A percentile compares a stretch with the other conserved stretches of the same genome.
phyloP scores from a whole-genome alignment of 2,888 invertebrate genomes.

The Drosophila setosimentum region DNA sequence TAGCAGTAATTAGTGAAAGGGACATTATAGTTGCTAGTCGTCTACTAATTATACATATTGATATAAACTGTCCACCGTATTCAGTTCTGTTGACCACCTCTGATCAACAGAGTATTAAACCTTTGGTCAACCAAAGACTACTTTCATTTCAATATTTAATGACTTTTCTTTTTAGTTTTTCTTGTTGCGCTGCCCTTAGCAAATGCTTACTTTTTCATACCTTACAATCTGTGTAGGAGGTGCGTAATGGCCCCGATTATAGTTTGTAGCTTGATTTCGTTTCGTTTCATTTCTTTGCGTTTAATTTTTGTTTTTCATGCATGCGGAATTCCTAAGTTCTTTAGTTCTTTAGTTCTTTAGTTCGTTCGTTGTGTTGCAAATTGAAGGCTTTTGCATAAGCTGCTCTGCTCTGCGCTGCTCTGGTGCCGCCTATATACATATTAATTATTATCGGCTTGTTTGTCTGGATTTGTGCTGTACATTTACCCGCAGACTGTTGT shows the following conservation, averaged over 20 bases:
- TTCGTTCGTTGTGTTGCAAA: conserved; percentile 15
- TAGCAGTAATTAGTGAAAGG: background rate
- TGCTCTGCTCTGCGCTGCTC: conserved; percentile 21
- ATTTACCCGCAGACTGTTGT: conserved; percentile 49
- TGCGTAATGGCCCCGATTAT: background rate
- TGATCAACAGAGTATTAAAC: background rate
- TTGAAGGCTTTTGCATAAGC: conserved; percentile 30
- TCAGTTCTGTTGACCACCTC: background rate
- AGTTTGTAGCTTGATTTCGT: conserved; percentile 16
- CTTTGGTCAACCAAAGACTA: background rate
- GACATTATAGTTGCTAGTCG: background rate
- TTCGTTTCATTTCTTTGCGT: conserved; percentile 6
- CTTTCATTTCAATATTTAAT: conserved; percentile 7
- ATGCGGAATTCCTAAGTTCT: conserved; percentile 19
- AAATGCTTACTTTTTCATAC: background rate
- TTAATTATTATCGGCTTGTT: conserved; percentile 27
- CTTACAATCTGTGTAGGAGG: conserved; percentile 10
- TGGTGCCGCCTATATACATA: conserved; percentile 15
- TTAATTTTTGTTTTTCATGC: conserved; percentile 17
- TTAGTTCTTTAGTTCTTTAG: background rate
- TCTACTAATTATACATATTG: background rate
- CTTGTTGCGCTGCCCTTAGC: background rate
- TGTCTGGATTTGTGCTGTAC: conserved; percentile 43
- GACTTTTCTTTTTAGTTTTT: background rate
- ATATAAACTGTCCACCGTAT: too few species aligned